A percentile compares a stretch with the other conserved stretches of the same genome.
These are phyloP conservation scores for Monopis laevigella DNA, from an alignment of 2,888 invertebrate genomes.

Conservation along the genomic window DNA sequence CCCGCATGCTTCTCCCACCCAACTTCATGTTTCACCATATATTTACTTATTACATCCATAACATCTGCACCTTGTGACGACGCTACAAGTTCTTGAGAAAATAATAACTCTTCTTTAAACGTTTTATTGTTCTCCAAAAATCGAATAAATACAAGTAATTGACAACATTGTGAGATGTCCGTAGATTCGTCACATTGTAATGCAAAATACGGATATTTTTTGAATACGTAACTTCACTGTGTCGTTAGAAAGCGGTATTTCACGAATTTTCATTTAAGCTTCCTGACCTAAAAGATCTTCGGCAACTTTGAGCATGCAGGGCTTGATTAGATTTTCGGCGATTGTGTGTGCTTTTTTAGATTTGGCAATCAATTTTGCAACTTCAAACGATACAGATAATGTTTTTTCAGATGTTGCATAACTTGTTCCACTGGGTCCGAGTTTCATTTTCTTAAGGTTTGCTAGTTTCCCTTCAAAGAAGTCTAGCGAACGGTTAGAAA, in stretches of 20 bases:
- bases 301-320: conserved; percentile 9
- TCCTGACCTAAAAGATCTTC: conserved; percentile 6
- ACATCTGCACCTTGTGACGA: background rate
- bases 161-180: conserved; percentile 1
- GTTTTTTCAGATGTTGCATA: conserved; percentile 8
- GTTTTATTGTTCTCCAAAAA: conserved; percentile 1
- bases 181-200: conserved; percentile 6
- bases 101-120: conserved; percentile 7
- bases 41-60: background rate
- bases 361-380: conserved; percentile 10
- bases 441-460: too few species aligned
- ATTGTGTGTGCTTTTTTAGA: background rate
- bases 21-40: background rate
- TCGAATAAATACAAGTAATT: conserved; percentile 1
- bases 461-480: too few species aligned
- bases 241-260: conserved; percentile 7
- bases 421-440: too few species aligned
- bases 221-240: conserved; percentile 3
- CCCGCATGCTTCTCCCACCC: conserved; percentile 10
- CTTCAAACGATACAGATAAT: conserved; percentile 4
- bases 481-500: too few species aligned
- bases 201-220: background rate
- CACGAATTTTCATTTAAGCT: conserved; percentile 2
- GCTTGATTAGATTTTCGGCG: too few species aligned
- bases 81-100: background rate